These are phyloP conservation scores for Procavia capensis DNA, from an alignment of 2,113 vertebrate genomes.

Conservation along the genomic window DNA sequence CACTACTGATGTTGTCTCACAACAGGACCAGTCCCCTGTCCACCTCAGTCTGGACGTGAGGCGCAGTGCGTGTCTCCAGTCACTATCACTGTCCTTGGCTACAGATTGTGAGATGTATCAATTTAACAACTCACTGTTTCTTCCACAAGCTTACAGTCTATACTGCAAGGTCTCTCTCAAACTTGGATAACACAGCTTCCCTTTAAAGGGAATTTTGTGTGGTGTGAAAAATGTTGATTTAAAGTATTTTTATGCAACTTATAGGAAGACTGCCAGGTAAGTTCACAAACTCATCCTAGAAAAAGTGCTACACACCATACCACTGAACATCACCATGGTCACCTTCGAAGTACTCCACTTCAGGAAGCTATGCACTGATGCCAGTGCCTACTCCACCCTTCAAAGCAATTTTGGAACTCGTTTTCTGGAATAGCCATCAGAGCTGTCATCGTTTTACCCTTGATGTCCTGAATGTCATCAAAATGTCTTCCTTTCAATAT, in stretches of 20 bases:
- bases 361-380: no score
- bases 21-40: not conserved
- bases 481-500: no score
- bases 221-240: not conserved
- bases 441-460: no score
- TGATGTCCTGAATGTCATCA: no score
- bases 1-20: not conserved
- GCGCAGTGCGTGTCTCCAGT: not conserved
- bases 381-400: no score
- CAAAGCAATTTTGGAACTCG: no score
- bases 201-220: not conserved
- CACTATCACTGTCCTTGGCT: rapidly evolving
- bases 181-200: not conserved
- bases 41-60: not conserved
- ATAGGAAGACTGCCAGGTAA: no score
- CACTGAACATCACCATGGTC: no score
- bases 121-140: not conserved
- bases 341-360: no score
- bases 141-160: not conserved
- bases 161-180: not conserved
- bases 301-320: no score
- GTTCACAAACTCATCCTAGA: no score
- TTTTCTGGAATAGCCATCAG: no score
- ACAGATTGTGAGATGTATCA: rapidly evolving
- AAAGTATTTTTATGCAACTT: not conserved